These are phyloP conservation scores for Cryptotermes secundus DNA, from an alignment of 1,140 invertebrate genomes.

Conservation along the genomic window DNA sequence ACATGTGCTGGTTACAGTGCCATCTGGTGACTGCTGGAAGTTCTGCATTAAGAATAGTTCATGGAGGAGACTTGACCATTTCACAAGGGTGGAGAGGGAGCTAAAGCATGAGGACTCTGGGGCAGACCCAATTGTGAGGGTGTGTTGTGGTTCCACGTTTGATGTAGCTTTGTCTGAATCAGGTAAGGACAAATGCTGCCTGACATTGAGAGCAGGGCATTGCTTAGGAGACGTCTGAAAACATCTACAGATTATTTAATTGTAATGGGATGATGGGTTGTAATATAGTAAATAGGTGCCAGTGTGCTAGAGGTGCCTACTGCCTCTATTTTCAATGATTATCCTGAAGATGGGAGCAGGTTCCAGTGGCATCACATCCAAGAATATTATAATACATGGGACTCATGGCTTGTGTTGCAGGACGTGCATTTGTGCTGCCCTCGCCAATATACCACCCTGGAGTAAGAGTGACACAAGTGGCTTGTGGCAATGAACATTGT, in stretches of 20 bases:
- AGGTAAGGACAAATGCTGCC: neutral
- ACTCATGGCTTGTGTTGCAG: slow-evolving; percentile 27
- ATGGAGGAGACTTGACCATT: neutral
- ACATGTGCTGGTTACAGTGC: neutral
- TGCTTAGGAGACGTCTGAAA: neutral
- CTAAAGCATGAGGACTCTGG: neutral
- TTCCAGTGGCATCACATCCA: neutral
- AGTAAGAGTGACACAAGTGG: slow-evolving; percentile 60
- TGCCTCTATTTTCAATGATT: neutral
- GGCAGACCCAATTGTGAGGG: neutral
- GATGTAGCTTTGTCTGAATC: neutral
- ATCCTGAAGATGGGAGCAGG: too few species aligned
- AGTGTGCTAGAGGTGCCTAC: neutral
- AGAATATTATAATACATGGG: too few species aligned
- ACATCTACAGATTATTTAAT: neutral
- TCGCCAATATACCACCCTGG: slow-evolving; percentile 29
- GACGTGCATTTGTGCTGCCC: slow-evolving; percentile 31
- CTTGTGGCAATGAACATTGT: slow-evolving; percentile 77
- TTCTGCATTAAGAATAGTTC: neutral
- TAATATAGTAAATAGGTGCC: neutral
- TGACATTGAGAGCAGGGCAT: neutral
- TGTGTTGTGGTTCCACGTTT: neutral
- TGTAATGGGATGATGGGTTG: neutral
- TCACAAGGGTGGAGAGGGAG: neutral
- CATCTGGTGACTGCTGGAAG: neutral